Base-by-base conservation (phyloP, 1,140 invertebrate genomes). In the Luehdorfia chinensis region DNA sequence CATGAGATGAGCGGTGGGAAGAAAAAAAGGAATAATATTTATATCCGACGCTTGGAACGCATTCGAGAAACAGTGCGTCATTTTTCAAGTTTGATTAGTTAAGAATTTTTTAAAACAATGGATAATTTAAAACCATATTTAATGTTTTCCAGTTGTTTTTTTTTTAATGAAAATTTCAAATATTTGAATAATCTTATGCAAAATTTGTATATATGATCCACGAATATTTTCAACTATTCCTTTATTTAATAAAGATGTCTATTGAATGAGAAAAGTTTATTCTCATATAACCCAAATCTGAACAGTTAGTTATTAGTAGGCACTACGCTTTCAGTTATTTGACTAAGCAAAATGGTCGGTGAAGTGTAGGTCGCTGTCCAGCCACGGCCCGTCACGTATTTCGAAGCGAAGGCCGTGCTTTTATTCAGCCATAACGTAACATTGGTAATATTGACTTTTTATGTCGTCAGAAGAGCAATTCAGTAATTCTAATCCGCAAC, bases 271-370 rank as follows among this genome's bases (percentile, higher is more conserved):
- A n/a, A n/a, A n/a, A n/a, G n/a, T n/a, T n/a, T n/a, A n/a, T n/a
- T n/a, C n/a, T n/a, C n/a, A n/a, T n/a, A n/a, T n/a, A n/a, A n/a
- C n/a, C n/a, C n/a, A n/a, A n/a, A n/a, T n/a, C n/a, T n/a, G n/a
- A n/a, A n/a, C n/a, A n/a, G n/a, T n/a, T n/a, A n/a, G n/a, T n/a
- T n/a, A n/a, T n/a, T n/a, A n/a, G n/a, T n/a, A n/a, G n/a, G n/a
- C n/a, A n/a, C n/a, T n/a, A n/a, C n/a, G n/a, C n/a, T 12, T n/a
- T 9, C 43, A 43, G 21, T 46, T 15, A 37, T 36, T 31, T 11
- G 2, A 12, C 53, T 60, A 54, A 55, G 51, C 57, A 56, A 59
- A n/a, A 48, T 62, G 57, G 27, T 33, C 55, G 59, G 33, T 53
- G 55, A 45, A 53, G 46, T 59, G 60, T 53, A 28, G 39, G 30